These are phyloP conservation scores for Geothlypis trichas DNA, from an alignment of 2,113 vertebrate species.

Conservation along the genomic window DNA sequence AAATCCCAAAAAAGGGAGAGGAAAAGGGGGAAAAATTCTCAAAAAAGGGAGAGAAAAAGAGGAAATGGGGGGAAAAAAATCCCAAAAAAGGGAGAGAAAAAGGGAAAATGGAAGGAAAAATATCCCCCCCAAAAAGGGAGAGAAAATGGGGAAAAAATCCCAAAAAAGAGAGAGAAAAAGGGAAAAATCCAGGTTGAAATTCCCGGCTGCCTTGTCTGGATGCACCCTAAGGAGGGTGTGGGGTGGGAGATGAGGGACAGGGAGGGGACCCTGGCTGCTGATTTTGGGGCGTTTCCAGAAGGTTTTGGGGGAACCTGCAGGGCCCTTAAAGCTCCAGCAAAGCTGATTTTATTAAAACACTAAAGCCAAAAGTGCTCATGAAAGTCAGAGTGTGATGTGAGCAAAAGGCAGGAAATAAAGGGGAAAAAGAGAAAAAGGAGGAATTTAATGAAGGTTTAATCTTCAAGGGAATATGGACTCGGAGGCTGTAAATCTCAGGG, in stretches of 20 bases:
- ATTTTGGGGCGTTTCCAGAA: constrained; percentile 61
- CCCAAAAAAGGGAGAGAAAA: too few relatives aligned
- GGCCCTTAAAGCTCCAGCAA: constrained; percentile 61
- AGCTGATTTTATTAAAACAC: constrained; percentile 70
- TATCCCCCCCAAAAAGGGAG: too few relatives aligned
- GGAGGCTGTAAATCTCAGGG: constrained; percentile 71
- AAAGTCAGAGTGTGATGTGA: constrained; percentile 72
- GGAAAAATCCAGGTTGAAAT: not conserved
- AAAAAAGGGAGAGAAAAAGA: too few relatives aligned
- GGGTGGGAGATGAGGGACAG: not conserved
- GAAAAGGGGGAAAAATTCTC: too few relatives aligned
- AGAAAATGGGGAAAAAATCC: not conserved
- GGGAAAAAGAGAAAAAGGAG: not conserved
- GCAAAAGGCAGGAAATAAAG: constrained; percentile 74
- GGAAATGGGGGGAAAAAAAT: too few relatives aligned
- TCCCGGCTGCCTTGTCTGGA: constrained; percentile 5
- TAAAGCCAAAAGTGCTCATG: constrained; percentile 64
- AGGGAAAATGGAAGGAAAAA: not conserved
- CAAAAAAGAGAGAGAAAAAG: not conserved
- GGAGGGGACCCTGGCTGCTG: constrained; percentile 16
- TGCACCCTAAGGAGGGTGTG: constrained; percentile 25
- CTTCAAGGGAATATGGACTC: constrained; percentile 76
- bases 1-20: too few relatives aligned
- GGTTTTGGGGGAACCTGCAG: constrained; percentile 68
- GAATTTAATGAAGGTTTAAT: constrained; percentile 81